Evolutionary conservation across 2,797 vertebrate species (phyloP), one percentile per base, ranked within the genome.

Genomic region (Trichosurus vulpecula): DNA sequence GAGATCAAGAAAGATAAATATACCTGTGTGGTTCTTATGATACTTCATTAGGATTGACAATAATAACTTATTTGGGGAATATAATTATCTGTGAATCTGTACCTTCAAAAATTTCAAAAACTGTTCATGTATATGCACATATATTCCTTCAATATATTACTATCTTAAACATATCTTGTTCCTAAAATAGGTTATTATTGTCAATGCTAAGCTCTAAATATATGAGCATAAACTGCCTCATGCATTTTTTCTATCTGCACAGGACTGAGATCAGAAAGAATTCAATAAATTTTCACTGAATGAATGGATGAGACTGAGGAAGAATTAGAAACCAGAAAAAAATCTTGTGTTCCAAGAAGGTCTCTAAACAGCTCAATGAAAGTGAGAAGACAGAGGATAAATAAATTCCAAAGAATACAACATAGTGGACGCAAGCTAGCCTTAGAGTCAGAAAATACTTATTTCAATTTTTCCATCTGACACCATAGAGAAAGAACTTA

Each of bases 311-410:
- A 41, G 13, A n/a, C 41, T 74, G 61, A n/a, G 61, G 61, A n/a
- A 31, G 12, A 74, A 74, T n/a, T 41, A 14, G 91, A 11, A 95
- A 52, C 55, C 57, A 93, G 56, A 19, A 93, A 90, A 93, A 95
- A 35, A 27, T 8, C 52, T 53, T 10, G 22, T 54, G 95, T 95
- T 52, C 93, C 89, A 93, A 81, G 35, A 90, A 91, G n/a, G n/a
- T 8, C 95, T 74, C 56, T 90, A 52, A 87, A 93, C 54, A 57
- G 66, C 41, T 54, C 58, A 30, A 55, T 0, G 47, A 94, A 93
- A 96, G 41, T 35, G 52, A 92, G 94, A 74, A 95, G 61, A 27
- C 29, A 66, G 55, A 56, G n/a, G n/a, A 74, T 74, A 9, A 81
- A 2, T 92, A 81, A 93, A 90, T 96, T 95, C 54, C 66, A 53